Evolutionary conservation across 2,888 invertebrate genomes (phyloP), one percentile per base, ranked within the genome.

Genomic region (Keiferia lycopersicella): DNA sequence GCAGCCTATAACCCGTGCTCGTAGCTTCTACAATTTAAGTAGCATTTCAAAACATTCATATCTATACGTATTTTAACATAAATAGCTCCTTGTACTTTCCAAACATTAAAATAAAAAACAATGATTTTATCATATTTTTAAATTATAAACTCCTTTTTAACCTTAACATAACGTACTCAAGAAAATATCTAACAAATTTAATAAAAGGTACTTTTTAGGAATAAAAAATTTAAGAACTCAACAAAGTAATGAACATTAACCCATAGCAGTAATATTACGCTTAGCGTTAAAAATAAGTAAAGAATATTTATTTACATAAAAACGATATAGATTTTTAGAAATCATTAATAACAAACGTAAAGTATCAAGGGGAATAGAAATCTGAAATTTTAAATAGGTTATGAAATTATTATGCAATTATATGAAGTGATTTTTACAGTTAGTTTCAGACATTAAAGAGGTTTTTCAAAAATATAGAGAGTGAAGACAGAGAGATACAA

Each of bases 151-250:
- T 68, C 70, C 70, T 73, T 69, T 69, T 77, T 78, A 81, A 71
- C 68, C 73, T 79, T 81, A 84, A 72, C 76, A 68, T 79, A 81
- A 75, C 71, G 77, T 83, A 83, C 77, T 79, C 76, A 83, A 69
- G 70, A 78, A 79, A 79, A 78, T 79, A 80, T 76, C 76, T 83
- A 84, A 82, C 84, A 86, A 84, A 78, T 73, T 73, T 79, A 45
- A 65, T 61, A 82, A 81, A 86, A 89, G 88, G 88, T 89, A 89
- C 88, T 77, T 84, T 78, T 82, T 89, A 91, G 91, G 91, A 91
- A 91, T 91, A 88, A 86, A 86, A 78, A 76, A 83, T 88, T 73
- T 85, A 82, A 87, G 86, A 86, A 81, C 72, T 84, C 84, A 88
- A 88, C 88, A 88, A 88, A 73, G 75, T 71, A 71, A 71, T 71